Evolutionary conservation across 2,888 invertebrate genomes (phyloP).

Genomic region (Chouioia cunea): DNA sequence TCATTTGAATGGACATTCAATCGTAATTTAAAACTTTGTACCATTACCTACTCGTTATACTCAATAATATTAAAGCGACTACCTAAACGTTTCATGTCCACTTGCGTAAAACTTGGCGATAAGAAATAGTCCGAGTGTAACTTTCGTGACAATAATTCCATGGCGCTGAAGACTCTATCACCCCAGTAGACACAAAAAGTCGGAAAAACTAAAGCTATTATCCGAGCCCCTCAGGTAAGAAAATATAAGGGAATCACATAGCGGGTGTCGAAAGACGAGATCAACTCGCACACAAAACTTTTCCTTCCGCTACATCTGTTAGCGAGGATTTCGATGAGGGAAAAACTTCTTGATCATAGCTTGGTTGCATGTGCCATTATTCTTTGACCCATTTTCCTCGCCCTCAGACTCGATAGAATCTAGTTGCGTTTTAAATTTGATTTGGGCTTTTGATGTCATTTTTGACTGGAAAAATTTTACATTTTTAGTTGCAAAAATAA

Average conservation of each 20-base stretch:
- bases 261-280: too few relatives aligned
- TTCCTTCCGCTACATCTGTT: slow-evolving; percentile 27
- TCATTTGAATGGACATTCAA: too few relatives aligned
- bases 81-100: too few relatives aligned
- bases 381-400: slow-evolving; percentile 10
- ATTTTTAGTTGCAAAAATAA: too few relatives aligned
- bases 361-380: background rate
- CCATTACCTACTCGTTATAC: too few relatives aligned
- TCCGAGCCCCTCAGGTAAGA: background rate
- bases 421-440: background rate
- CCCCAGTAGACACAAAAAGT: background rate
- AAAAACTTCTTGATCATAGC: slow-evolving; percentile 28
- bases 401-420: background rate
- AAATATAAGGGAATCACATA: background rate
- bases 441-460: background rate
- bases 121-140: too few relatives aligned
- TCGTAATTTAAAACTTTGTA: too few relatives aligned
- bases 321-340: background rate
- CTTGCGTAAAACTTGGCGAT: too few relatives aligned
- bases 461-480: too few relatives aligned
- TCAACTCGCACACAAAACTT: slow-evolving; percentile 14
- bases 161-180: too few relatives aligned
- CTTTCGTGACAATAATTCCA: background rate
- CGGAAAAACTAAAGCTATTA: slow-evolving; percentile 22
- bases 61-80: too few relatives aligned